Base-by-base conservation (phyloP, 2,797 vertebrate genomes). In the Nasua narica region DNA sequence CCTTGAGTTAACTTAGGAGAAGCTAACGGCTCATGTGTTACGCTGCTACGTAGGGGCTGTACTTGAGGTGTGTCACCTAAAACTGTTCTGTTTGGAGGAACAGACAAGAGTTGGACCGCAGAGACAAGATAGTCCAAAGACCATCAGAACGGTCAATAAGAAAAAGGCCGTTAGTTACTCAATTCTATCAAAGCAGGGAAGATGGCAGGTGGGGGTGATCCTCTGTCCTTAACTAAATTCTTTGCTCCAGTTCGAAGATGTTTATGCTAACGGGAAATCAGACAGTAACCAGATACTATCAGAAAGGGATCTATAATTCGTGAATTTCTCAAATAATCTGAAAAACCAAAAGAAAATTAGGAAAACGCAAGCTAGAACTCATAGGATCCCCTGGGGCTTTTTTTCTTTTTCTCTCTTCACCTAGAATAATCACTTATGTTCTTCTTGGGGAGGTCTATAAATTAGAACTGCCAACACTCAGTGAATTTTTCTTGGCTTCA, bases 401-500 rank as follows among this genome's bases (percentile, higher is more conserved):
- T 72, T n/a, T n/a, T n/a, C 16, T 12, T 78, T 48, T 6, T 18
- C 23, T 74, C 70, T 83, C n/a, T 46, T 25, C 35, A 79, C 83
- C 62, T 48, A 85, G 58, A 92, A 83, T 79, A 62, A 84, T 35
- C 29, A 81, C 27, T 37, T 82, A 32, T 72, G 18, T 83, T 85
- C 96, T 95, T 69, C 27, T 48, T 87, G 58, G 29, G 46, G 43
- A 92, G 84, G 40, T 70, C 67, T 92, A 14, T 62, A 79, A 92
- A 94, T 83, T 70, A 90, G 37, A 92, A 94, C 52, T 94, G 69
- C 40, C 25, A 94, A 87, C 37, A 76, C 15, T 29, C n/a, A 82
- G 48, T 56, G 29, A 88, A 85, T 88, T 94, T 90, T 89, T 88
- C 67, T 67, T 91, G 94, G 83, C 78, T 77, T 77, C 32, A 86